A percentile compares a stretch with the other conserved stretches of the same genome.
phyloP scores from a whole-genome alignment of 2,797 vertebrate species.

The Aulostomus chinensis region DNA sequence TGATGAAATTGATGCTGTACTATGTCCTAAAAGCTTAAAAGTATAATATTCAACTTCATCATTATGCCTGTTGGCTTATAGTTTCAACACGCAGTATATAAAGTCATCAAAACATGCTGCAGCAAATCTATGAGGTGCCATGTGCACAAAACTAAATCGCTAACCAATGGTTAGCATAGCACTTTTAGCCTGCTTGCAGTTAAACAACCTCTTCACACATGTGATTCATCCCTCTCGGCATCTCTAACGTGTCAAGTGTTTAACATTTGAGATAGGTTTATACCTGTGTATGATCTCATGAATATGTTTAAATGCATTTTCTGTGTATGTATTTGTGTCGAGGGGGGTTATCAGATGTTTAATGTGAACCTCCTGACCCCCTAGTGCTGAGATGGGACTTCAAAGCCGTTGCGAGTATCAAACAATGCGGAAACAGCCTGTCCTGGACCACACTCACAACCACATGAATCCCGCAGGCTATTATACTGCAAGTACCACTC shows the following conservation, averaged over 20 bases:
- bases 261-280: constrained; percentile 1
- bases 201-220: background rate
- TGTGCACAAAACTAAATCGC: no score
- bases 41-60: no score
- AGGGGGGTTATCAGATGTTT: constrained; percentile 44
- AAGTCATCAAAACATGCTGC: no score
- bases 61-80: no score
- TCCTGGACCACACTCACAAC: constrained; percentile 28
- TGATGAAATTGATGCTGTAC: no score
- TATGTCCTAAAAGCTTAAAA: no score
- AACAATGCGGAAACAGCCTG: constrained; percentile 38
- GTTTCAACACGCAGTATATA: no score
- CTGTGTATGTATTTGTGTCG: constrained; percentile 30
- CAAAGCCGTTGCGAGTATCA: constrained; percentile 57
- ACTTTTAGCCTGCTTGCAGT: no score
- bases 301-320: constrained; percentile 25
- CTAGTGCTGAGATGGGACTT: constrained; percentile 47
- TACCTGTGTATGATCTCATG: background rate
- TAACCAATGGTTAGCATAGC: no score
- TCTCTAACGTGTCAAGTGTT: constrained; percentile 8
- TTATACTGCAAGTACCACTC: constrained; percentile 44
- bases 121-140: no score
- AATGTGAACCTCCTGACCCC: constrained; percentile 16
- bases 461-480: constrained; percentile 45
- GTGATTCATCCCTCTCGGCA: background rate